Conservation (phyloP, 2,888 invertebrate species). For the Dryadula phaetusa region DNA sequence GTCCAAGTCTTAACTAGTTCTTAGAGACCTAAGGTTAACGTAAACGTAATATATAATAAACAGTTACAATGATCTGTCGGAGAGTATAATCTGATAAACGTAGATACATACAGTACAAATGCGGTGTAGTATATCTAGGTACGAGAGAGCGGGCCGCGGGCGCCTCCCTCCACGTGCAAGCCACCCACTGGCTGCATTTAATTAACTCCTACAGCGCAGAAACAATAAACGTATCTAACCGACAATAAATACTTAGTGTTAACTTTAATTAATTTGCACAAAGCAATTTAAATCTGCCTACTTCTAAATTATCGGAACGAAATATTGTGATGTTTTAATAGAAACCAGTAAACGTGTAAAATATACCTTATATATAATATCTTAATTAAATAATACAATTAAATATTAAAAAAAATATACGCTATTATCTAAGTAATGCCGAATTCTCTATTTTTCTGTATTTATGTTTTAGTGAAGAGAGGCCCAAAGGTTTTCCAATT, state of each 20-base stretch:
- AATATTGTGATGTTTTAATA: not conserved
- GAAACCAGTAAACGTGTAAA: not conserved
- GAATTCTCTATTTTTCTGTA: no score
- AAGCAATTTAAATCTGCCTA: not conserved
- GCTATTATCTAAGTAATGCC: no score
- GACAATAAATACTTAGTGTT: slow-evolving; percentile 19
- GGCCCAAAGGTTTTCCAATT: no score
- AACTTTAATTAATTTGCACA: slow-evolving; percentile 15
- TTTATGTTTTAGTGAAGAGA: no score
- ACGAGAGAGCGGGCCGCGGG: not conserved
- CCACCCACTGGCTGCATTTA: slow-evolving; percentile 36
- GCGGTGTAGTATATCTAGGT: slow-evolving; percentile 9
- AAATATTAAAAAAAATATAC: slow-evolving; percentile 1
- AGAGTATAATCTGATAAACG: slow-evolving; percentile 13
- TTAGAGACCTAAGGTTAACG: no score
- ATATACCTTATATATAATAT: no score
- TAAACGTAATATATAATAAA: not conserved
- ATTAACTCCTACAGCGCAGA: slow-evolving; percentile 23
- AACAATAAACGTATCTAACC: slow-evolving; percentile 31
- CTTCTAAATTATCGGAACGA: not conserved
- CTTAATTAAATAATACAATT: no score
- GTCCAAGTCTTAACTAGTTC: not conserved
- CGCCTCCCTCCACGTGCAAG: slow-evolving; percentile 40
- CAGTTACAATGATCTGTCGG: not conserved
- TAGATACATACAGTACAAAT: slow-evolving; percentile 4